Percentiles rank a stretch among this genome's conserved stretches.
phyloP scores from a whole-genome alignment of 2,888 invertebrate species.

The Epinotia brunnichana region DNA sequence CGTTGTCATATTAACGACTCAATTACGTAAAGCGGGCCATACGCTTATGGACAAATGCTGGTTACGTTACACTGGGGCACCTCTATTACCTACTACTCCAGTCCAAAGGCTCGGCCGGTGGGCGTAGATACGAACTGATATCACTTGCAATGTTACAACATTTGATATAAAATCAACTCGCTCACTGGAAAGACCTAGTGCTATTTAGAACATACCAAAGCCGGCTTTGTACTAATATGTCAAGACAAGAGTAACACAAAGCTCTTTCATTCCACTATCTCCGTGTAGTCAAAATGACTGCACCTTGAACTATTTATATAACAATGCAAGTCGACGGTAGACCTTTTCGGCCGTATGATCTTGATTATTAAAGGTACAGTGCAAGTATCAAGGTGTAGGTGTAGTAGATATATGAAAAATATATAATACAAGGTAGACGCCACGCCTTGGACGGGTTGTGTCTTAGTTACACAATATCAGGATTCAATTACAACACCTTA shows the following conservation, averaged over 20 bases:
- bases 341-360: constrained; percentile 34
- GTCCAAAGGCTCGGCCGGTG: constrained; percentile 57
- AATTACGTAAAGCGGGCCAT: constrained; percentile 74
- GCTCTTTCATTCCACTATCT: constrained; percentile 22
- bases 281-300: constrained; percentile 20
- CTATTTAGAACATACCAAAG: constrained; percentile 1
- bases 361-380: constrained; percentile 29
- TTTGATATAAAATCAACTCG: constrained; percentile 55
- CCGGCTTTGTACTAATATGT: neutral
- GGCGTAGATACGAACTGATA: constrained; percentile 59
- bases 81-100: constrained; percentile 51
- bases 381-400: neutral
- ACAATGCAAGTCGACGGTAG: constrained; percentile 34
- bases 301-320: constrained; percentile 42
- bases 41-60: constrained; percentile 58
- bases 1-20: constrained; percentile 67
- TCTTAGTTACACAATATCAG: constrained; percentile 5
- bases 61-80: constrained; percentile 64
- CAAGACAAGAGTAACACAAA: constrained; percentile 7
- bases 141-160: constrained; percentile 67
- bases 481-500: constrained; percentile 16
- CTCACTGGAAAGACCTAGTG: constrained; percentile 56
- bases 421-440: neutral
- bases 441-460: neutral
- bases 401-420: neutral